These are phyloP conservation scores for Percopsis transmontana DNA, from an alignment of 2,113 vertebrate genomes.

Conservation along the genomic window DNA sequence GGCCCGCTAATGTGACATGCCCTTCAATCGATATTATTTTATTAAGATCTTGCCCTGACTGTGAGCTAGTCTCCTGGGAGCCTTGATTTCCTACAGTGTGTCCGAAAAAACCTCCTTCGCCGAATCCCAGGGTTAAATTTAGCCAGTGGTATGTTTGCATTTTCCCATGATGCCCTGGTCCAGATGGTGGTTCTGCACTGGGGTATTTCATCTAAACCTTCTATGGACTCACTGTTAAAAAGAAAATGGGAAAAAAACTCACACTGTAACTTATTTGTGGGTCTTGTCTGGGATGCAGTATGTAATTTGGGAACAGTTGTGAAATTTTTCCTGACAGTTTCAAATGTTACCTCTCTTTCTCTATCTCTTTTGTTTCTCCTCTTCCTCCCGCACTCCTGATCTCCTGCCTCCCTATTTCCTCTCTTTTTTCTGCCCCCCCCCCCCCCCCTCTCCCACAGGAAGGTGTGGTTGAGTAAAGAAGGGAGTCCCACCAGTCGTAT, in stretches of 20 bases:
- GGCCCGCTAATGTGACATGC: too few species aligned
- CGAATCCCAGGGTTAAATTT: slow-evolving; percentile 34
- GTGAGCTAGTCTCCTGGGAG: too few species aligned
- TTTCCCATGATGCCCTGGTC: slow-evolving; percentile 50
- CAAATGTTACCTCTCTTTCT: background rate
- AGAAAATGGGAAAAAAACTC: background rate
- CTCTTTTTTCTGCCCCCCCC: background rate
- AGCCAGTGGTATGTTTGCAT: slow-evolving; percentile 24
- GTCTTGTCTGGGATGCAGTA: too few species aligned
- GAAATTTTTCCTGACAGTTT: background rate
- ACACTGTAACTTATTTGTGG: background rate
- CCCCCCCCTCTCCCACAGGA: slow-evolving; percentile 53
- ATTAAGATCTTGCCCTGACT: too few species aligned
- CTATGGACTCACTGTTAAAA: background rate
- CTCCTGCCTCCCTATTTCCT: background rate
- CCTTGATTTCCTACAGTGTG: too few species aligned
- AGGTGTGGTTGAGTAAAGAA: slow-evolving; percentile 73
- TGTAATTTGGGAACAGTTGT: too few species aligned
- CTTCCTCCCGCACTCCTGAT: background rate
- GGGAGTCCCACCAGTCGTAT: slow-evolving; percentile 73
- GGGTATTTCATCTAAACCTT: background rate
- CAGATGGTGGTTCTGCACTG: slow-evolving; percentile 15
- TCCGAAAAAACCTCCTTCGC: background rate
- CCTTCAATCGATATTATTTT: too few species aligned
- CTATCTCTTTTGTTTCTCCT: background rate